Conservation (phyloP, 2,797 vertebrate genomes). For the Clarias platycephalus region DNA sequence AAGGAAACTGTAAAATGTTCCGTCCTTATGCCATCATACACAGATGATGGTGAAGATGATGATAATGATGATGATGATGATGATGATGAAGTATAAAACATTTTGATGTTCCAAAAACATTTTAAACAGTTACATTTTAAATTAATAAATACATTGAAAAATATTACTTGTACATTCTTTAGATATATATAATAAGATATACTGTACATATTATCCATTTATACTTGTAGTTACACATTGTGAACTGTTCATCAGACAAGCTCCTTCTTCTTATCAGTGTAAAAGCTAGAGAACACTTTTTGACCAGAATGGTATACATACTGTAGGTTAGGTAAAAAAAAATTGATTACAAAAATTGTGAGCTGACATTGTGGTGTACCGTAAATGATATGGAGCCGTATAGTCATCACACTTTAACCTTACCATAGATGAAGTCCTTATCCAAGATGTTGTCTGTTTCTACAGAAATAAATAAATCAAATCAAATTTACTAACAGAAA, state of each 20-base stretch:
- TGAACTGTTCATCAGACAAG: not conserved
- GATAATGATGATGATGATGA: not conserved
- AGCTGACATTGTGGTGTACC: not conserved
- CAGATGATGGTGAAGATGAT: not conserved
- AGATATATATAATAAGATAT: no score
- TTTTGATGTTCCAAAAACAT: not conserved
- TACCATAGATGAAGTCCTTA: constrained; percentile 52
- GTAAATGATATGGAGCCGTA: not conserved
- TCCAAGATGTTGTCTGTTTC: constrained; percentile 28
- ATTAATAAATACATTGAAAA: not conserved
- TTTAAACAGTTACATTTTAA: not conserved
- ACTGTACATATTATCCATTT: not conserved
- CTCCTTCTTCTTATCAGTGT: not conserved
- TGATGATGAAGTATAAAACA: no score
- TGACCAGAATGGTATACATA: not conserved
- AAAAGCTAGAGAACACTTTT: not conserved
- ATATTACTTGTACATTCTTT: not conserved
- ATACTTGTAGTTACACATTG: not conserved
- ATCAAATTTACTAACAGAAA: not conserved
- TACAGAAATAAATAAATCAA: constrained; percentile 6
- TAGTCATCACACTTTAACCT: not conserved
- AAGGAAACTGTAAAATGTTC: not conserved
- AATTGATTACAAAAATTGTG: not conserved
- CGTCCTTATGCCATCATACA: not conserved
- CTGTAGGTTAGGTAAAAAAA: no score